Conservation (phyloP, 2,797 vertebrate genomes). For the Ispidina lecontei region DNA sequence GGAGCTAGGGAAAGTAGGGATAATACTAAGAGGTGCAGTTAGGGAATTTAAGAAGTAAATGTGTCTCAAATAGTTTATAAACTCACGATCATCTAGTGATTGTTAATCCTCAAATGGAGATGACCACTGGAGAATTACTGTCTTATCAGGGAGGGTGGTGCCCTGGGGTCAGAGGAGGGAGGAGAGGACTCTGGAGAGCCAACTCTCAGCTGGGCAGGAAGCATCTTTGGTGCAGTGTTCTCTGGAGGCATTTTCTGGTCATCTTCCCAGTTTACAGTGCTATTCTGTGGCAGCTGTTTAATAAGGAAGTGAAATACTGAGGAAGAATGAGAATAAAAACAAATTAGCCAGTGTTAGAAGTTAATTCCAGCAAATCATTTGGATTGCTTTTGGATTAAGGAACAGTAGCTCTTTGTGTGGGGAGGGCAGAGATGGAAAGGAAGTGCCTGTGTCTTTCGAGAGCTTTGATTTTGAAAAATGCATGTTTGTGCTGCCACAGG, state of each 20-base stretch:
- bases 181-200: background rate
- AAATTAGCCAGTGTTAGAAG: conserved; percentile 72
- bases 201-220: conserved; percentile 71
- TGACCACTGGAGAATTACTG: background rate
- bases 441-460: conserved; percentile 51
- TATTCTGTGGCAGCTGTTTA: conserved; percentile 70
- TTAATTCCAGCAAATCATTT: conserved; percentile 72
- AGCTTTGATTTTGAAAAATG: conserved; percentile 20
- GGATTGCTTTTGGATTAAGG: conserved; percentile 66
- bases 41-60: background rate
- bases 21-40: background rate
- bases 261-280: conserved; percentile 66
- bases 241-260: conserved; percentile 69
- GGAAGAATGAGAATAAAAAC: conserved; percentile 68
- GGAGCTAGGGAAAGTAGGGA: background rate
- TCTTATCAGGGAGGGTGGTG: conserved; percentile 11
- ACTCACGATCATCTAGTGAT: background rate
- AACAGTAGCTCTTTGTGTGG: conserved; percentile 68
- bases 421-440: conserved; percentile 34
- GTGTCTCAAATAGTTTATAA: background rate
- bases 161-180: background rate
- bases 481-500: background rate
- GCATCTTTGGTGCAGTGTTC: conserved; percentile 27
- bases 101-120: background rate
- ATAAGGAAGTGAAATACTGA: conserved; percentile 70